Conservation (phyloP, 2,888 invertebrate genomes). For the Agrotis segetum region DNA sequence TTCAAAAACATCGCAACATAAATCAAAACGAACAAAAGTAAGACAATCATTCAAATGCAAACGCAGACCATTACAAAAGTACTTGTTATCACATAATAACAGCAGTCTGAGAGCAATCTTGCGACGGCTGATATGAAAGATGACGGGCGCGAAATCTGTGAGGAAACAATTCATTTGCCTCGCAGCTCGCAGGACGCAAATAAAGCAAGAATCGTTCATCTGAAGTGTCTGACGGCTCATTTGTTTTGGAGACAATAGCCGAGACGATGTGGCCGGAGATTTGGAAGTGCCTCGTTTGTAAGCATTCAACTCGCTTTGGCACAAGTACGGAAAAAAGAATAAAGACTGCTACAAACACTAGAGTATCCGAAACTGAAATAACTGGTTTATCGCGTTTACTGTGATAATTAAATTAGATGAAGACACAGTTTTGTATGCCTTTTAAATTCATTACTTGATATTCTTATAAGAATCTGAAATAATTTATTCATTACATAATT, state of each 20-base stretch:
- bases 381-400: not conserved
- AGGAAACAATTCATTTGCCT: constrained; percentile 52
- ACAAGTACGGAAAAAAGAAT: not conserved
- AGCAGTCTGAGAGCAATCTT: constrained; percentile 25
- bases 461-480: not conserved
- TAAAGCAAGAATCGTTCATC: constrained; percentile 52
- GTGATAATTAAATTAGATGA: constrained; percentile 2
- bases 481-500: not conserved
- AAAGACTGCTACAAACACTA: not conserved
- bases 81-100: constrained; percentile 21
- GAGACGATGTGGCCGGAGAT: constrained; percentile 9
- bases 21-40: constrained; percentile 1
- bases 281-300: constrained; percentile 23
- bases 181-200: constrained; percentile 45
- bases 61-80: constrained; percentile 4
- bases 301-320: constrained; percentile 12
- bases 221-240: constrained; percentile 55
- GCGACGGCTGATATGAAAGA: constrained; percentile 33
- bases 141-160: constrained; percentile 54
- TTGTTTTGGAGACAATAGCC: constrained; percentile 56
- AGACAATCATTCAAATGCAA: not conserved
- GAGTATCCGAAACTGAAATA: not conserved
- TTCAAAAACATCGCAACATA: not conserved
- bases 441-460: too few species aligned
- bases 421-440: not conserved